phyloP scores from a whole-genome alignment of 1,140 invertebrate species.

The Drosophila mayri region DNA sequence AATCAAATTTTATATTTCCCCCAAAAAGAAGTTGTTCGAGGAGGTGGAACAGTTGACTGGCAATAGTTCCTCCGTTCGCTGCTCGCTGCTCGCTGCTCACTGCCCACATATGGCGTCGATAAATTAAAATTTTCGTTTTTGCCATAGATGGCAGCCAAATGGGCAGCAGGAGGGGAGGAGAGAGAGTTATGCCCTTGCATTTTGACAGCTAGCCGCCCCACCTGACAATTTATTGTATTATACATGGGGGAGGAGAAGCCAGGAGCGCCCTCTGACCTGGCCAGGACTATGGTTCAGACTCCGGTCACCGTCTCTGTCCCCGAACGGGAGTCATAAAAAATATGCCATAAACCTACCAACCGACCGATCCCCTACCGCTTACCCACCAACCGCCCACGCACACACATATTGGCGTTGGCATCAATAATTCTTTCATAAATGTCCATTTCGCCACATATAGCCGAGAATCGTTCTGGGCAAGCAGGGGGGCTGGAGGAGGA shows the following conservation, averaged over 20 bases:
- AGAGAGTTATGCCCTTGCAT: conserved; percentile 71
- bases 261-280: conserved; percentile 48
- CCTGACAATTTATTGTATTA: conserved; percentile 83
- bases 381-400: conserved; percentile 18
- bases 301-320: conserved; percentile 34
- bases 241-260: conserved; percentile 16
- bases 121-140: conserved; percentile 82
- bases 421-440: conserved; percentile 84
- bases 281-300: conserved; percentile 40
- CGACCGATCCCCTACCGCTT: conserved; percentile 3
- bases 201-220: conserved; percentile 77
- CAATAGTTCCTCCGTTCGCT: conserved; percentile 22
- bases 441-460: conserved; percentile 82
- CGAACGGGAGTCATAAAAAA: conserved; percentile 69
- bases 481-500: neutral
- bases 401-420: conserved; percentile 64
- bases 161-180: neutral
- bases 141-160: conserved; percentile 25
- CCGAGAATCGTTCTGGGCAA: conserved; percentile 63
- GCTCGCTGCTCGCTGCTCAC: conserved; percentile 59
- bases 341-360: conserved; percentile 67
- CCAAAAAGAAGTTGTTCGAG: conserved; percentile 66
- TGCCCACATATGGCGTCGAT: conserved; percentile 84
- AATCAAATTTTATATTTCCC: conserved; percentile 84
- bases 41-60: conserved; percentile 14